Evolutionary conservation across 2,888 invertebrate species (phyloP).

Genomic region (Palloptera scutellata): DNA sequence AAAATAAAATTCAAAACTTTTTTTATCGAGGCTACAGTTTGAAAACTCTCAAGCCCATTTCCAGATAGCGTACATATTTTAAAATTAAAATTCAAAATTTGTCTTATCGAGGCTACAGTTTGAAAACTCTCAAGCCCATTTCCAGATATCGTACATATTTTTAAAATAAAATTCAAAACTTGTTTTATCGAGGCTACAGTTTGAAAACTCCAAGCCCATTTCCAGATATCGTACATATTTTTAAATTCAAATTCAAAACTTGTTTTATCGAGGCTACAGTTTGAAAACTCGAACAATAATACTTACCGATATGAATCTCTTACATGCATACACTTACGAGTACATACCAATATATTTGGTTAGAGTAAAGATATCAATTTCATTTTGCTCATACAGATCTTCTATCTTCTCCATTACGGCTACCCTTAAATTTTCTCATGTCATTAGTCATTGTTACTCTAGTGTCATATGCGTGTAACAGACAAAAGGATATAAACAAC

Average conservation of each 20-base stretch:
- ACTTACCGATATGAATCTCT: no score
- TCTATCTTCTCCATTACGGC: not conserved
- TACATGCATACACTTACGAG: no score
- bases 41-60: no score
- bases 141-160: not conserved
- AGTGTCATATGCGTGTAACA: slow-evolving; percentile 24
- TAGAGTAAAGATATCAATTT: slow-evolving; percentile 26
- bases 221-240: not conserved
- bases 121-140: no score
- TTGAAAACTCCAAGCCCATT: slow-evolving; percentile 12
- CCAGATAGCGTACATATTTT: not conserved
- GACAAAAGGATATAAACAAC: slow-evolving; percentile 35
- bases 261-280: no score
- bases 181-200: slow-evolving; percentile 22
- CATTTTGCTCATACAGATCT: slow-evolving; percentile 3
- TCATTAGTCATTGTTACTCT: not conserved
- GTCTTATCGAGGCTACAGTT: slow-evolving; percentile 23
- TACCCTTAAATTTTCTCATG: not conserved
- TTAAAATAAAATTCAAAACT: not conserved
- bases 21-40: no score
- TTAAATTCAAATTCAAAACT: no score
- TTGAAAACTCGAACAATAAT: no score
- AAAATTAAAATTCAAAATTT: not conserved
- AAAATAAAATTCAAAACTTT: no score
- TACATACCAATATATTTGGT: no score